phyloP scores from a whole-genome alignment of 2,888 invertebrate genomes.

The Choristoneura rosaceana region DNA sequence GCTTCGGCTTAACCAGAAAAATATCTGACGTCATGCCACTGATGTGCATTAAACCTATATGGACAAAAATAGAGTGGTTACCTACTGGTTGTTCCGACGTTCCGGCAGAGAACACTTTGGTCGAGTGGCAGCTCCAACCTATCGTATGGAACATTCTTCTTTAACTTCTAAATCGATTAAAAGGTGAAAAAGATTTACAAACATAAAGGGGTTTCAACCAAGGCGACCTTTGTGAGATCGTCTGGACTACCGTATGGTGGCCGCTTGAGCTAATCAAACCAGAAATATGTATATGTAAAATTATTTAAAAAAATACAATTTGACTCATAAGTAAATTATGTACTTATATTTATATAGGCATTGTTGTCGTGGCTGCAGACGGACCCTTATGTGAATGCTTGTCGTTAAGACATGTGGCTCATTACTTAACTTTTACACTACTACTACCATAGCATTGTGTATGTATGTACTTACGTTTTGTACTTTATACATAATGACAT shows the following conservation, averaged over 20 bases:
- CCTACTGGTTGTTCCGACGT: not conserved
- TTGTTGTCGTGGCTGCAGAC: not conserved
- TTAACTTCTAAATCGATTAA: not conserved
- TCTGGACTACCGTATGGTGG: too few species aligned
- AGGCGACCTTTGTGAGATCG: not conserved
- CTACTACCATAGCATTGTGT: conserved; percentile 38
- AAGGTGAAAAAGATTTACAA: not conserved
- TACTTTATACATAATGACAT: conserved; percentile 67
- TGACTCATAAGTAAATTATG: not conserved
- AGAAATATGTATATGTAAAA: not conserved
- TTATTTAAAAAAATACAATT: not conserved
- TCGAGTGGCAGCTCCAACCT: not conserved
- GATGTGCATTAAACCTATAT: not conserved
- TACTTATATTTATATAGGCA: not conserved
- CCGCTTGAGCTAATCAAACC: not conserved
- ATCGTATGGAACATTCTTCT: not conserved
- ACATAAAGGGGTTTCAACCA: not conserved
- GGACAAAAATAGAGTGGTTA: not conserved
- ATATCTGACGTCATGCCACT: too few species aligned
- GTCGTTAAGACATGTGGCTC: conserved; percentile 36
- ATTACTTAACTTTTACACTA: conserved; percentile 34
- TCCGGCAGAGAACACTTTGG: not conserved
- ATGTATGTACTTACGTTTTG: conserved; percentile 56
- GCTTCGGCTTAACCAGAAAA: too few species aligned
- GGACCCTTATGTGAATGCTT: conserved; percentile 27